phyloP scores from a whole-genome alignment of 2,113 vertebrate genomes.

The Lanius collurio region DNA sequence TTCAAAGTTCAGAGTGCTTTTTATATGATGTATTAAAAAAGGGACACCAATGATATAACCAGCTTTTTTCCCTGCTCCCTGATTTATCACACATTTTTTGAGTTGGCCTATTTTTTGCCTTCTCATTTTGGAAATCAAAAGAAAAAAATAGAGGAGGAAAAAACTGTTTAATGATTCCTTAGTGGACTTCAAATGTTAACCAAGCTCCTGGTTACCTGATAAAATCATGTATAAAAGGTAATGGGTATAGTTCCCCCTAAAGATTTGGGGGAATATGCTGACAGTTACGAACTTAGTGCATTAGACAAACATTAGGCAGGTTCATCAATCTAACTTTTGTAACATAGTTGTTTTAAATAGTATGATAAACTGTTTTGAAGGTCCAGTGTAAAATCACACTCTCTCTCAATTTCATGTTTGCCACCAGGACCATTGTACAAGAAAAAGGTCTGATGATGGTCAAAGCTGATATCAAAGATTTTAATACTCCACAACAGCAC shows the following conservation, averaged over 20 bases:
- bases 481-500: background rate
- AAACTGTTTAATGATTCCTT: background rate
- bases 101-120: background rate
- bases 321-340: background rate
- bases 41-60: background rate
- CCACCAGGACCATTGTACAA: background rate
- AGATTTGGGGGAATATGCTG: background rate
- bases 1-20: background rate
- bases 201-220: background rate
- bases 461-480: background rate
- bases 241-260: accelerated
- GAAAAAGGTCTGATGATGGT: background rate
- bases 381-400: background rate
- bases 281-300: background rate
- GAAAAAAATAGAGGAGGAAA: background rate
- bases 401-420: background rate
- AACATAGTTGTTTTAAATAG: background rate
- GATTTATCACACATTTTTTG: background rate
- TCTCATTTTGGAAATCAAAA: background rate
- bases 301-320: background rate
- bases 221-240: background rate
- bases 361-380: background rate
- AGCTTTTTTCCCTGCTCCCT: background rate
- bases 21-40: background rate
- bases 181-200: background rate